Evolutionary conservation across 2,888 invertebrate genomes (phyloP).

Genomic region (Torymus auratus): DNA sequence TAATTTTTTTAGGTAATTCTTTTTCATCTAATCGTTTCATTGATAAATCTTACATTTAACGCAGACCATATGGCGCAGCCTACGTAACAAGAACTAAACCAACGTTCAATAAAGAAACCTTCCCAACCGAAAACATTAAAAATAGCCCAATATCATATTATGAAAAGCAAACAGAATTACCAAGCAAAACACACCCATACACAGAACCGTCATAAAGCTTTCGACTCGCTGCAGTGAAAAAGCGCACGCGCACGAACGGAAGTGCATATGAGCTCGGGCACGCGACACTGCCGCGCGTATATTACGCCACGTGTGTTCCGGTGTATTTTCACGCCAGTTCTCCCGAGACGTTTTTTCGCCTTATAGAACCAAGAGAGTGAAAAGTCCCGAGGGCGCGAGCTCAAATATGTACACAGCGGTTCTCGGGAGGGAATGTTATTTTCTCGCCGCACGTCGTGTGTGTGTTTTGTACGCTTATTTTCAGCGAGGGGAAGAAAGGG

Average conservation of each 20-base stretch:
- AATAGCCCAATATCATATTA: background rate
- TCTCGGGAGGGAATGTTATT: too few species aligned
- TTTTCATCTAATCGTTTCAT: too few species aligned
- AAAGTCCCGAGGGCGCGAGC: background rate
- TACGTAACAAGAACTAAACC: too few species aligned
- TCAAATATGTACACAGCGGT: background rate
- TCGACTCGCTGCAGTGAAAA: background rate
- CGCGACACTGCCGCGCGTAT: constrained; percentile 13
- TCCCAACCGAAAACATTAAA: background rate
- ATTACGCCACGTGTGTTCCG: background rate
- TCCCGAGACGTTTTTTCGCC: too few species aligned
- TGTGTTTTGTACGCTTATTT: background rate
- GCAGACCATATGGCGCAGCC: too few species aligned
- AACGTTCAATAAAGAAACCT: too few species aligned
- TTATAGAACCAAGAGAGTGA: too few species aligned
- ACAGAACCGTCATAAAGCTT: too few species aligned
- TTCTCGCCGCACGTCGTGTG: too few species aligned
- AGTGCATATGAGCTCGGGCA: background rate
- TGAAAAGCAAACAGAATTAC: background rate
- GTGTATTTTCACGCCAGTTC: constrained; percentile 1
- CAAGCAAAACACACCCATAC: background rate
- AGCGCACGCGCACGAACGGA: constrained; percentile 15
- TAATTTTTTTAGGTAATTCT: too few species aligned
- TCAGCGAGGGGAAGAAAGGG: background rate
- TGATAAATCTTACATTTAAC: too few species aligned